A percentile compares a stretch with the other conserved stretches of the same genome.
Conservation (phyloP, 2,113 vertebrate species). For the Andinoacara biseriatus region DNA sequence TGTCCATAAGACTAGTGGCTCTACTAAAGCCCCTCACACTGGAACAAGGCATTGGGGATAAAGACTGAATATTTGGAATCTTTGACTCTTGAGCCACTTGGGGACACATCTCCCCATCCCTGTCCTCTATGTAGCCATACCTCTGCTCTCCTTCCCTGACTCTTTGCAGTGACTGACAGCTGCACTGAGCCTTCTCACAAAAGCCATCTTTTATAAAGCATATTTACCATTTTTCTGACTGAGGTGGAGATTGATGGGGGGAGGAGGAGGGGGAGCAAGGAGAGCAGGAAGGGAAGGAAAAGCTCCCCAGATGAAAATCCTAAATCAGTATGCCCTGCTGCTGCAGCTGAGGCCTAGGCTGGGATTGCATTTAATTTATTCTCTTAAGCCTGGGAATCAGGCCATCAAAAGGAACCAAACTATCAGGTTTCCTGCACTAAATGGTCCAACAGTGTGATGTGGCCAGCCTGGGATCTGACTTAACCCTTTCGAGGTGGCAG, state of each 20-base stretch:
- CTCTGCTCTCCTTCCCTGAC: constrained; percentile 34
- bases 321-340: constrained; percentile 89
- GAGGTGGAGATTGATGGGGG: constrained; percentile 13
- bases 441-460: constrained; percentile 64
- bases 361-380: constrained; percentile 92
- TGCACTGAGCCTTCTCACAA: constrained; percentile 85
- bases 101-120: constrained; percentile 39
- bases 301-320: constrained; percentile 93
- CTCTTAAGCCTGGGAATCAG: constrained; percentile 86
- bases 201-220: constrained; percentile 44
- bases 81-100: constrained; percentile 47
- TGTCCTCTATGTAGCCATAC: not conserved
- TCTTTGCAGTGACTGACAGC: constrained; percentile 59
- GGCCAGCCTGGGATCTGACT: constrained; percentile 47
- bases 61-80: constrained; percentile 49
- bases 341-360: constrained; percentile 86
- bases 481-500: constrained; percentile 68
- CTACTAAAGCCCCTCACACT: constrained; percentile 44
- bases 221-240: constrained; percentile 40
- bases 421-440: constrained; percentile 83
- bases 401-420: constrained; percentile 85
- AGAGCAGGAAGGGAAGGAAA: constrained; percentile 68
- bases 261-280: constrained; percentile 7
- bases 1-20: constrained; percentile 41
- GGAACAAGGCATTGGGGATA: constrained; percentile 46